Conservation (phyloP, 2,888 invertebrate species). For the Alcis repandata region DNA sequence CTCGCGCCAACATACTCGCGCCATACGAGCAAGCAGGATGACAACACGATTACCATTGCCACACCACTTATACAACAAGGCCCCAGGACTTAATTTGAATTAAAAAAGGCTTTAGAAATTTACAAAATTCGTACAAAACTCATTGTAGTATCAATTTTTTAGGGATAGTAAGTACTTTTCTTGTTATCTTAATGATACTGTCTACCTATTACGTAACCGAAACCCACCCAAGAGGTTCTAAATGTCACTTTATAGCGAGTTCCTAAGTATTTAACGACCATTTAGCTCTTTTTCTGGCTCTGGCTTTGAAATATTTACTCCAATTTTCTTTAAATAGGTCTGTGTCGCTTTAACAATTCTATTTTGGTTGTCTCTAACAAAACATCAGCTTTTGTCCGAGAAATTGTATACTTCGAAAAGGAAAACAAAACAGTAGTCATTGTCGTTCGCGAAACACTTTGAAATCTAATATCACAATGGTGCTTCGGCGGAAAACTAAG, state of each 20-base stretch:
- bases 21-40: too few species aligned
- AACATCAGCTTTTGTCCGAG: slow-evolving; percentile 3
- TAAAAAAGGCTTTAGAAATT: background rate
- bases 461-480: slow-evolving; percentile 39
- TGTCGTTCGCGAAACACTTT: slow-evolving; percentile 32
- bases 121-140: background rate
- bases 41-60: too few species aligned
- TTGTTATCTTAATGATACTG: background rate
- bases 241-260: slow-evolving; percentile 8
- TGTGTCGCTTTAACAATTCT: background rate
- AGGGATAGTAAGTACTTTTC: background rate
- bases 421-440: slow-evolving; percentile 10
- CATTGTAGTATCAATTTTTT: background rate
- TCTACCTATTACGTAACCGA: too few species aligned
- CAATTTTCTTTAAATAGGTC: background rate
- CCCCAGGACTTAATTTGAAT: too few species aligned
- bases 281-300: background rate
- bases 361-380: background rate
- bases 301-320: background rate
- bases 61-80: too few species aligned
- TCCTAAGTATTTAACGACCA: slow-evolving; percentile 3
- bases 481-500: slow-evolving; percentile 18
- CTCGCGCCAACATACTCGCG: too few species aligned
- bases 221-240: background rate
- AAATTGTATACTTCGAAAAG: slow-evolving; percentile 9